These are phyloP conservation scores for Pteruthius melanotis DNA, from an alignment of 2,113 vertebrate genomes.

Conservation along the genomic window DNA sequence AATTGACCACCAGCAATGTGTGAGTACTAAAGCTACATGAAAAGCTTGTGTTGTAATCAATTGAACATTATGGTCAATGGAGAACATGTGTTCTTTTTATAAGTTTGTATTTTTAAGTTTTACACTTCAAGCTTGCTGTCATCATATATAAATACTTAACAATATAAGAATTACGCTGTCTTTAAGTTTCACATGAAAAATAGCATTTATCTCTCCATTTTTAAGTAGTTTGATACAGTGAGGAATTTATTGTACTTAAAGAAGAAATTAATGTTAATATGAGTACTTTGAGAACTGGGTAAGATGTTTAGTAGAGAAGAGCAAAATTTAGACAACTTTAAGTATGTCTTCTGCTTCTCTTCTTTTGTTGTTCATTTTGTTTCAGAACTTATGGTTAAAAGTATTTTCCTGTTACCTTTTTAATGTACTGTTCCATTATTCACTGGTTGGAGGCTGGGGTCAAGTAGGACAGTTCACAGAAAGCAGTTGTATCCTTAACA, in stretches of 20 bases:
- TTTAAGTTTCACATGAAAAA: neutral
- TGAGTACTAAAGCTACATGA: neutral
- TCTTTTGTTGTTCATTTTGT: neutral
- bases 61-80: neutral
- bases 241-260: neutral
- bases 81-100: neutral
- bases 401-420: neutral
- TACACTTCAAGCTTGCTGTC: neutral
- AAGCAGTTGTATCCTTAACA: neutral
- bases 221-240: neutral
- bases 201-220: neutral
- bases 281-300: neutral
- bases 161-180: neutral
- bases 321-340: neutral
- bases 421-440: neutral
- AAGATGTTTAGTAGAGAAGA: neutral
- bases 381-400: neutral
- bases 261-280: neutral
- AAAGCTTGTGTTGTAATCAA: neutral
- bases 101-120: neutral
- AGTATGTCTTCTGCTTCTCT: neutral
- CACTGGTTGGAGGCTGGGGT: neutral
- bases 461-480: neutral
- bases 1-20: neutral
- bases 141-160: neutral